Percentiles rank a stretch among this genome's conserved stretches.
Conservation (phyloP, 2,113 vertebrate genomes). For the Cacatua alba region DNA sequence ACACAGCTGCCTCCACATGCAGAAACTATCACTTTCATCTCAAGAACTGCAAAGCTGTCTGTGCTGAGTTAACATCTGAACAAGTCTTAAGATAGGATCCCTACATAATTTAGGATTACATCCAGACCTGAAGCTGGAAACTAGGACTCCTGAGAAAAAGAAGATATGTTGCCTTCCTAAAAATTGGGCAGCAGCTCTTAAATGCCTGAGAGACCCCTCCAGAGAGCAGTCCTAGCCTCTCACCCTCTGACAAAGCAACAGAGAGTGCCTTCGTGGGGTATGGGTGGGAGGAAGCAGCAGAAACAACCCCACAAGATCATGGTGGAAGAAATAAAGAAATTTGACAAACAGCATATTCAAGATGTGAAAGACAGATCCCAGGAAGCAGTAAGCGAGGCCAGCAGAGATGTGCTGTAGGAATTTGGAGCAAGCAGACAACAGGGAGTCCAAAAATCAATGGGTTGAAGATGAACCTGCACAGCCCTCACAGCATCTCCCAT, state of each 20-base stretch:
- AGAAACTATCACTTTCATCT: not conserved
- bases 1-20: not conserved
- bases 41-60: constrained; percentile 8
- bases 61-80: not conserved
- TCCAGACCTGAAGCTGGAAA: constrained; percentile 4
- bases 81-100: not conserved
- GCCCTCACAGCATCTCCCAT: not conserved
- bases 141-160: not conserved
- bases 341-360: not conserved
- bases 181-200: not conserved
- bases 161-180: not conserved
- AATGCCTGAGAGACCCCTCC: not conserved
- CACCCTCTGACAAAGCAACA: not conserved
- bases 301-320: not conserved
- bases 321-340: not conserved
- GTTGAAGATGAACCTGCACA: not conserved
- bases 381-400: not conserved
- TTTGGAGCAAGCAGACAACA: not conserved
- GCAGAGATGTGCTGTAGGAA: not conserved
- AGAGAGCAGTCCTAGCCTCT: not conserved
- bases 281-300: not conserved
- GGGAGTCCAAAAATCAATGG: not conserved
- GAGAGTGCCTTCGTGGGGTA: not conserved
- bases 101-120: not conserved
- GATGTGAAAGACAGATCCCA: not conserved